Base-by-base conservation (phyloP, 2,797 vertebrate species). In the Halcyon chelicuti region DNA sequence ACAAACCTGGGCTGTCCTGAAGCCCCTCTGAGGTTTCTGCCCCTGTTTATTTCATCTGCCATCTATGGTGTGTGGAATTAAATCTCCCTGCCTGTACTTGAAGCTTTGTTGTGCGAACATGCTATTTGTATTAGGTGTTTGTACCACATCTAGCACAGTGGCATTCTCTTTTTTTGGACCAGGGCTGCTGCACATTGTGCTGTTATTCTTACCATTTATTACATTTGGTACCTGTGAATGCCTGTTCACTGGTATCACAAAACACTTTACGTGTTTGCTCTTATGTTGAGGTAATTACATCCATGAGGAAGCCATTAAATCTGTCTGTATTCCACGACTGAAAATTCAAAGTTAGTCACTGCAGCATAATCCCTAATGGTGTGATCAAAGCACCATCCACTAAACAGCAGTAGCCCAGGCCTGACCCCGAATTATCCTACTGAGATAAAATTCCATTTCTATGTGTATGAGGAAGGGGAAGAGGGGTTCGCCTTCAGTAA, bases 221-320 rank as follows among this genome's bases (percentile, higher is more conserved):
- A 44, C 33, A 35, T 55, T n/a, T 21, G 16, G 47, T 83, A 28
- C 47, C 26, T 39, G n/a, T 33, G 28, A 66, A 33, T 16, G 20
- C 51, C 37, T 4, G 2, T 37, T 76, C 26, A 19, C 31, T 68
- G n/a, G 19, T 28, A 55, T 22, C 62, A 46, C 54, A 67, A 51
- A 39, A n/a, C 13, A 21, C 3, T 44, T 28, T 26, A 12, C 1
- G 0, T 3, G 2, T 12, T 25, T 52, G 13, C 17, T 82, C 9
- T 33, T 44, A 7, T 28, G 40, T 31, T 35, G n/a, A 47, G 18
- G 39, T 28, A 42, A 57, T n/a, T 29, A 55, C 19, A 28, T 7
- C 44, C 42, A 11, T 4, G 61, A 68, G 21, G 5, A 5, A 5
- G n/a, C 37, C 31, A 19, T 58, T 78, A 23, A 62, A 39, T 26